These are phyloP conservation scores for Macrotis lagotis DNA, from an alignment of 2,113 vertebrate genomes.

Conservation along the genomic window DNA sequence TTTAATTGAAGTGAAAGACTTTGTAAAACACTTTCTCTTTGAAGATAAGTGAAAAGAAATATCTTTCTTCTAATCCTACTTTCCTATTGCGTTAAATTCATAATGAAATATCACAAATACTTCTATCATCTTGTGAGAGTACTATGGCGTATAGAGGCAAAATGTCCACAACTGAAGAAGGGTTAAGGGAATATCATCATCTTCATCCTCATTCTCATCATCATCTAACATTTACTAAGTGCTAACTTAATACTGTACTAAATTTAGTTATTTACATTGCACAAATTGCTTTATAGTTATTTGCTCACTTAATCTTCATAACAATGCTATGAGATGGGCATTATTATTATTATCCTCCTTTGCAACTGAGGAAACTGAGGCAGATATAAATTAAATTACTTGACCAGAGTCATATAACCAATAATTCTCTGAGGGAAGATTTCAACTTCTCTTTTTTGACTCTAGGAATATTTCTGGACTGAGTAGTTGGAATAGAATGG, in stretches of 20 bases:
- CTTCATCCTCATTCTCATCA: neutral
- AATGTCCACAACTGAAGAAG: neutral
- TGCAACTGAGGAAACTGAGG: neutral
- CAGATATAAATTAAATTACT: neutral
- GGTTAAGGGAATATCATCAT: neutral
- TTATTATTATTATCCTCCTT: neutral
- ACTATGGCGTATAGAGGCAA: neutral
- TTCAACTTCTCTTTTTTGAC: neutral
- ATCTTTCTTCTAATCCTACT: neutral
- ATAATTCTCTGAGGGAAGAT: neutral
- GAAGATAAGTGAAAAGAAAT: neutral
- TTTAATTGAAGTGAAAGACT: neutral
- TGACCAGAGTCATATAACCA: constrained; percentile 12
- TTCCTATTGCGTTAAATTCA: neutral
- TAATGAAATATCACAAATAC: neutral
- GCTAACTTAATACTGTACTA: neutral
- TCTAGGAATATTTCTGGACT: neutral
- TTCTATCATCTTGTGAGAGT: neutral
- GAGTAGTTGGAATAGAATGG: neutral
- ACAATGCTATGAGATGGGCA: neutral
- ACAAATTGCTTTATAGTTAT: neutral
- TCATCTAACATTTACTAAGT: neutral
- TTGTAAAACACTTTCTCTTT: neutral
- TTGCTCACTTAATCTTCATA: neutral
- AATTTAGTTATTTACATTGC: neutral